These are phyloP conservation scores for Emydocephalus ijimae DNA, from an alignment of 2,113 vertebrate species.

Conservation along the genomic window DNA sequence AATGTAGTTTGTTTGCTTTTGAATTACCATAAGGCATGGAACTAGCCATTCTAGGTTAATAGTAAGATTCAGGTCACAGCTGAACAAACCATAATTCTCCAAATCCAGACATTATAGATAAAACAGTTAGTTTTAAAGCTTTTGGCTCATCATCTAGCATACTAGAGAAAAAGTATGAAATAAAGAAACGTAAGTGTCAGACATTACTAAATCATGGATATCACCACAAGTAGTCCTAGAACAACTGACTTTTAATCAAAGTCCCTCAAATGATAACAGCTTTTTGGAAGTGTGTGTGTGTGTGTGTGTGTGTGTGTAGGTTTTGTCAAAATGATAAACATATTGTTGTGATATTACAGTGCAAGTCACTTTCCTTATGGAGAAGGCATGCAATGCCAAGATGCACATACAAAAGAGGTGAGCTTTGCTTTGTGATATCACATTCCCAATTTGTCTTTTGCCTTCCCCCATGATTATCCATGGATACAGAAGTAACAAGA, in stretches of 20 bases:
- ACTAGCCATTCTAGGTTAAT: neutral
- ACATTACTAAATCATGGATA: neutral
- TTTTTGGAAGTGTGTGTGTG: too few species aligned
- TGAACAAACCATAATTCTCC: neutral
- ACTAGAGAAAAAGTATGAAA: neutral
- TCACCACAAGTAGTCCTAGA: neutral
- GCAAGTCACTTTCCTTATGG: neutral
- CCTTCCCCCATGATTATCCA: neutral
- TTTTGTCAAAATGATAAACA: neutral
- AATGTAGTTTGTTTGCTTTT: neutral
- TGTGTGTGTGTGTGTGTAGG: neutral
- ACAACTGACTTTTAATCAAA: neutral
- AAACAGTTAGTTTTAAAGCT: neutral
- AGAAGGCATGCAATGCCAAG: neutral
- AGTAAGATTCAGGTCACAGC: neutral
- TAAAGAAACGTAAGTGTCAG: neutral
- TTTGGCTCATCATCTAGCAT: neutral
- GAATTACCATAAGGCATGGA: neutral
- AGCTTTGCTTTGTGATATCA: neutral
- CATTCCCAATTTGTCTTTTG: neutral
- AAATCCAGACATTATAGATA: neutral
- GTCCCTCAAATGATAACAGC: neutral
- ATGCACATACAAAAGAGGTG: neutral
- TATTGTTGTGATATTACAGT: neutral
- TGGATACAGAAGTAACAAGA: neutral